Base-by-base conservation (phyloP, 2,888 invertebrate genomes). In the Drosophila rubida region DNA sequence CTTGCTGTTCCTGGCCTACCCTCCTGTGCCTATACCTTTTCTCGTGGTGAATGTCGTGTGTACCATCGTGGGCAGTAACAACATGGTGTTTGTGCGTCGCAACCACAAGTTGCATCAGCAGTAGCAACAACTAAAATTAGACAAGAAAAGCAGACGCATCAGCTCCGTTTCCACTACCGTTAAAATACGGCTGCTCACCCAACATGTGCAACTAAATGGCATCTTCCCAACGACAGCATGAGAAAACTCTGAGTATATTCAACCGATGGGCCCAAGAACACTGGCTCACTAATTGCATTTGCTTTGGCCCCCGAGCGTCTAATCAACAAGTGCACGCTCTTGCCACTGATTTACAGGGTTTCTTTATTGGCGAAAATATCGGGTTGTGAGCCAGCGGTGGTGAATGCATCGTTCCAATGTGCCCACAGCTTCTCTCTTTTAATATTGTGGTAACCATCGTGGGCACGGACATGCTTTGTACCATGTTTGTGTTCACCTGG, bases 401-500 rank as follows among this genome's bases (percentile, higher is more conserved):
- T 66, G 1, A 80, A 73, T 0, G n/a, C 42, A 35, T 84, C 67
- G 14, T 85, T 80, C 82, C 79, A 85, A 22, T 50, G 35, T 0
- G 57, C 45, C 71, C 67, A 86, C 1, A 45, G 3, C 0, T 35
- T 44, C n/a, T 80, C 80, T 0, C 1, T 23, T 1, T 32, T 42
- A 0, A 81, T 8, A 22, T 51, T 62, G 32, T 82, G 77, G 19
- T 82, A 81, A 6, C 83, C 80, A 49, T 82, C 69, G 30, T 80
- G 80, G 0, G 73, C 82, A 14, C 4, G 59, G 0, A 70, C 66
- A 19, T 81, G 76, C 0, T 42, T 59, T 0, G 13, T 1, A 1
- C 67, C 61, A 0, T 4, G 6, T 8, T 9, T 13, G 39, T 35
- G 25, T 0, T 7, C 23, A 2, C 37, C 44, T 11, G 79, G 80